A percentile compares a stretch with the other conserved stretches of the same genome.
These are phyloP conservation scores for Mayetiola destructor DNA, from an alignment of 2,888 invertebrate genomes.

Conservation along the genomic window DNA sequence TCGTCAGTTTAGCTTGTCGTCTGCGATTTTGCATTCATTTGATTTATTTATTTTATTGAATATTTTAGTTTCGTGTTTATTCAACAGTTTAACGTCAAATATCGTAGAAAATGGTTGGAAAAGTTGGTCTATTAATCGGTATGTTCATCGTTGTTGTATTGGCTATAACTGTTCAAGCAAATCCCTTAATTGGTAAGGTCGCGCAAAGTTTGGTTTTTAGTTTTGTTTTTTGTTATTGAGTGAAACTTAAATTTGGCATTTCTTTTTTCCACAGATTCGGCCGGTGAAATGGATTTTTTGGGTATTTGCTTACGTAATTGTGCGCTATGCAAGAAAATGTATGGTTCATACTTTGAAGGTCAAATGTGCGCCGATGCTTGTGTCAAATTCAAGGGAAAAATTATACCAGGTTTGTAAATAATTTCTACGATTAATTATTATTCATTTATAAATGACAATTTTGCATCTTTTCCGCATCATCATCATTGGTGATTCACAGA, in stretches of 20 bases:
- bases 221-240: neutral
- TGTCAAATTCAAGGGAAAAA: slow-evolving; percentile 65
- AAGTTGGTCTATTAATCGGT: neutral
- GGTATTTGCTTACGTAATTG: slow-evolving; percentile 74
- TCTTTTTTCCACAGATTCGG: slow-evolving; percentile 20
- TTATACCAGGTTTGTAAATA: slow-evolving; percentile 42
- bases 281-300: slow-evolving; percentile 40
- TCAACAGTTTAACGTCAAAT: neutral
- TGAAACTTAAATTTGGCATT: neutral
- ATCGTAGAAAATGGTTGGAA: neutral
- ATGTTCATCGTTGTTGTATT: neutral
- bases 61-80: neutral
- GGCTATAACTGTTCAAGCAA: neutral
- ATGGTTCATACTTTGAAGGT: slow-evolving; percentile 73
- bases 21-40: neutral
- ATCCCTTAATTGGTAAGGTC: slow-evolving; percentile 31
- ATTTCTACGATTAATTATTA: neutral
- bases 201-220: slow-evolving; percentile 24
- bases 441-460: neutral
- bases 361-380: slow-evolving; percentile 74
- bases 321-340: slow-evolving; percentile 80
- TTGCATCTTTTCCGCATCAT: neutral
- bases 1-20: neutral
- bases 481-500: slow-evolving; percentile 32
- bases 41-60: too few relatives aligned